Evolutionary conservation across 2,888 invertebrate genomes (phyloP).

Genomic region (Morinoia aosen): DNA sequence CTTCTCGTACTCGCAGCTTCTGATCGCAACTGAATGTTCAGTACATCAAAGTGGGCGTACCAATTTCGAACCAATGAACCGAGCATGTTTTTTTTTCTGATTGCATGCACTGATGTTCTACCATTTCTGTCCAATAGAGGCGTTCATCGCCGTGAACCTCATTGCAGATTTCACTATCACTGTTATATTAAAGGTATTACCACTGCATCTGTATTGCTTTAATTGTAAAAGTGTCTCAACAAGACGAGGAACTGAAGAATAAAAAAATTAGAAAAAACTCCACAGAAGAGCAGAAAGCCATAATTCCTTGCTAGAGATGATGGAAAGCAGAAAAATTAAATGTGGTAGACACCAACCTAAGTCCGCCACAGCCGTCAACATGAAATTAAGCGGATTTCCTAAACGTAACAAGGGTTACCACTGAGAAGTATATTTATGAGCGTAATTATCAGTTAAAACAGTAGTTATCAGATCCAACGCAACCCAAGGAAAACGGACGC

Average conservation of each 20-base stretch:
- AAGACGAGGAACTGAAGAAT: background rate
- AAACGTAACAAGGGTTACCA: too few relatives aligned
- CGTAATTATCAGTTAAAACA: too few relatives aligned
- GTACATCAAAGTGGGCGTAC: too few relatives aligned
- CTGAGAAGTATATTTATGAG: too few relatives aligned
- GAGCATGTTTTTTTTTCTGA: background rate
- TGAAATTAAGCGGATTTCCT: too few relatives aligned
- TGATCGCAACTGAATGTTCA: too few relatives aligned
- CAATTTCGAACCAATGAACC: background rate
- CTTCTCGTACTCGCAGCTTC: background rate
- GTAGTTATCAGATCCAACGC: too few relatives aligned
- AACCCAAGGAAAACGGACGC: too few relatives aligned
- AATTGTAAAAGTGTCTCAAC: background rate
- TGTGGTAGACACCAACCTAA: too few relatives aligned
- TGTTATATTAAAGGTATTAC: background rate
- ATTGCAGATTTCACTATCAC: background rate
- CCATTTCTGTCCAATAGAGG: background rate
- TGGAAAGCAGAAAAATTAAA: background rate
- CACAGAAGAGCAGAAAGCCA: background rate
- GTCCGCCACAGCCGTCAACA: too few relatives aligned
- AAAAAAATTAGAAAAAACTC: background rate
- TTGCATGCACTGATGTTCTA: background rate
- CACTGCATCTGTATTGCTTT: background rate
- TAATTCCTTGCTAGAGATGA: background rate
- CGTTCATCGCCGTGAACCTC: background rate